Conservation (phyloP, 2,888 invertebrate genomes). For the Acleris cristana region DNA sequence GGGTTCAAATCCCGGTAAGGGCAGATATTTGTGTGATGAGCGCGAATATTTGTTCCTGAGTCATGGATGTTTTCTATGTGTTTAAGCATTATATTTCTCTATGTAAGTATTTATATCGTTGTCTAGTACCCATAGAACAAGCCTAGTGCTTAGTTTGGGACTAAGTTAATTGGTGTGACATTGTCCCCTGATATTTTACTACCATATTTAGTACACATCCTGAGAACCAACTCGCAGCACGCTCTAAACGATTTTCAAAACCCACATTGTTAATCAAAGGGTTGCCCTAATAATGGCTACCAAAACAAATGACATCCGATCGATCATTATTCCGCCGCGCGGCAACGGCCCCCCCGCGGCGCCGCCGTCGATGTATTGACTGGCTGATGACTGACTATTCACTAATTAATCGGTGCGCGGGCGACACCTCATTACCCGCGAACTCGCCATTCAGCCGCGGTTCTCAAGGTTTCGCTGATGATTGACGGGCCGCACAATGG, state of each 20-base stretch:
- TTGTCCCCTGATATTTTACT: too few relatives aligned
- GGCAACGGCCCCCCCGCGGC: constrained; percentile 40
- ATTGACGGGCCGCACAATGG: constrained; percentile 25
- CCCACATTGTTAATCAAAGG: constrained; percentile 10
- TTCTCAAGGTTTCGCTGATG: constrained; percentile 36
- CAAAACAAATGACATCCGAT: constrained; percentile 33
- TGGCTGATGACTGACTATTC: constrained; percentile 56
- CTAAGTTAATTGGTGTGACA: too few relatives aligned
- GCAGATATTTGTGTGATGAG: too few relatives aligned
- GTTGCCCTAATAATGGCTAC: constrained; percentile 24
- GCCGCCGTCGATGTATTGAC: constrained; percentile 38
- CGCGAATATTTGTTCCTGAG: too few relatives aligned
- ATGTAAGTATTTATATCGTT: too few relatives aligned
- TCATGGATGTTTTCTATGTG: too few relatives aligned
- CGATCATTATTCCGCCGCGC: constrained; percentile 38
- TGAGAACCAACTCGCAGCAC: background rate
- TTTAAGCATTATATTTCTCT: too few relatives aligned
- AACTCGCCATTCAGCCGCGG: constrained; percentile 6
- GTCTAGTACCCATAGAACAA: too few relatives aligned
- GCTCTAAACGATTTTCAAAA: background rate
- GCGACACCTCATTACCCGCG: constrained; percentile 41
- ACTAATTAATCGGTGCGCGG: constrained; percentile 66
- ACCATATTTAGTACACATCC: too few relatives aligned
- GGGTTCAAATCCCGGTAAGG: too few relatives aligned
- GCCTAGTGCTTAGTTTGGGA: too few relatives aligned